Evolutionary conservation across 2,113 vertebrate species (phyloP).

Genomic region (Dendropsophus ebraccatus): DNA sequence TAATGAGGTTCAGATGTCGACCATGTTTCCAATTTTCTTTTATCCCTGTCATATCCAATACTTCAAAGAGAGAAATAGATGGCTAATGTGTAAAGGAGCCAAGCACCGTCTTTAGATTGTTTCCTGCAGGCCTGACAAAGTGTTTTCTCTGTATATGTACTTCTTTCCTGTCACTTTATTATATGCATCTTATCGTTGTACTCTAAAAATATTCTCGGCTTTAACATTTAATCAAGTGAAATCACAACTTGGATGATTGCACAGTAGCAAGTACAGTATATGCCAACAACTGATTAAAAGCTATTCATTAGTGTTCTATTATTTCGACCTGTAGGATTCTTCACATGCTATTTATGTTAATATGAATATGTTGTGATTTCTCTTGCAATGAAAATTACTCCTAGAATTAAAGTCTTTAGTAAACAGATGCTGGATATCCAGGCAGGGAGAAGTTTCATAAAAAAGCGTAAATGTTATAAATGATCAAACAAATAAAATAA

Average conservation of each 20-base stretch:
- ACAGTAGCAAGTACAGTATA: not conserved
- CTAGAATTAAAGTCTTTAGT: not conserved
- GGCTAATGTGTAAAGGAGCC: conserved; percentile 19
- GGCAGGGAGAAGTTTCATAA: not conserved
- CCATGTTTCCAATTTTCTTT: conserved; percentile 44
- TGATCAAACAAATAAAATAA: not conserved
- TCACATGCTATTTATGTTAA: not conserved
- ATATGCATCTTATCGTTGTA: not conserved
- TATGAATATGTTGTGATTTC: conserved; percentile 10
- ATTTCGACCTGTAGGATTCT: conserved; percentile 32
- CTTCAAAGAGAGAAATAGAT: conserved; percentile 42
- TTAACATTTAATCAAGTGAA: conserved; percentile 20
- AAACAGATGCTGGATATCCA: not conserved
- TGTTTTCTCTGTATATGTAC: not conserved
- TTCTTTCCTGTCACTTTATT: conserved; percentile 12
- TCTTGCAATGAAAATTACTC: not conserved
- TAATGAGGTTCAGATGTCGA: conserved; percentile 48
- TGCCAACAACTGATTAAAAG: not conserved
- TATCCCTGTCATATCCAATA: conserved; percentile 42
- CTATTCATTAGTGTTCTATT: conserved; percentile 18
- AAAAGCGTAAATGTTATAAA: not conserved
- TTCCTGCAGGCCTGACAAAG: conserved; percentile 41
- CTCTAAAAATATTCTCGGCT: conserved; percentile 19
- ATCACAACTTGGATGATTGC: conserved; percentile 5
- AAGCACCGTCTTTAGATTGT: conserved; percentile 21